phyloP scores from a whole-genome alignment of 2,113 vertebrate species.

The Rhabdomys dilectus region DNA sequence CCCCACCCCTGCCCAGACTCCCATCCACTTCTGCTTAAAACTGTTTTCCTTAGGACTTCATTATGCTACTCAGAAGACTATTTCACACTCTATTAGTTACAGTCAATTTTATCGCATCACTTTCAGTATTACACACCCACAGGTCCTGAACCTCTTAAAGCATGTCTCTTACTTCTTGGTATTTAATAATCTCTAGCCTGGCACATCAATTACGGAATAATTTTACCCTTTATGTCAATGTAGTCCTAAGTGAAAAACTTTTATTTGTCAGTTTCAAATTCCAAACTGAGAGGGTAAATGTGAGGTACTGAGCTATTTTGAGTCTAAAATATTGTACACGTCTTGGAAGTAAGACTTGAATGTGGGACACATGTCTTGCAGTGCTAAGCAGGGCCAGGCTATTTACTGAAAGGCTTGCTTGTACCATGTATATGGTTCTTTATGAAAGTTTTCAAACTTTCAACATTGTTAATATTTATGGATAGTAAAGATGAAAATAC shows the following conservation, averaged over 20 bases:
- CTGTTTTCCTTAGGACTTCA: slow-evolving; percentile 64
- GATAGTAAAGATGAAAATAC: background rate
- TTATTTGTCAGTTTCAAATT: slow-evolving; percentile 38
- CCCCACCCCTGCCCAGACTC: no score
- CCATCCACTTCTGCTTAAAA: slow-evolving; percentile 64
- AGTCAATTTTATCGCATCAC: slow-evolving; percentile 77
- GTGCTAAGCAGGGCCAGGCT: background rate
- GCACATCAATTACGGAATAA: slow-evolving; percentile 46
- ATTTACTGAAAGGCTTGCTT: background rate
- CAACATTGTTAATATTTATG: background rate
- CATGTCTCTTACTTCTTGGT: slow-evolving; percentile 56
- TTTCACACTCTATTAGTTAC: slow-evolving; percentile 80
- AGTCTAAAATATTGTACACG: background rate
- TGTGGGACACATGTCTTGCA: background rate
- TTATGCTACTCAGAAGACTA: slow-evolving; percentile 72
- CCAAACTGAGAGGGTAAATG: background rate
- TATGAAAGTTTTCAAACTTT: background rate
- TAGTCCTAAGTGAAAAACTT: background rate
- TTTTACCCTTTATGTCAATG: slow-evolving; percentile 19
- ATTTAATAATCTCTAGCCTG: slow-evolving; percentile 69
- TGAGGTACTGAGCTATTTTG: background rate
- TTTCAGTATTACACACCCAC: slow-evolving; percentile 63
- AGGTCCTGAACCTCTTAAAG: slow-evolving; percentile 63
- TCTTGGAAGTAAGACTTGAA: slow-evolving; percentile 31
- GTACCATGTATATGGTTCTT: background rate